Percentiles rank a stretch among this genome's conserved stretches.
Conservation (phyloP, 2,113 vertebrate genomes). For the Oncorhynchus mykiss region DNA sequence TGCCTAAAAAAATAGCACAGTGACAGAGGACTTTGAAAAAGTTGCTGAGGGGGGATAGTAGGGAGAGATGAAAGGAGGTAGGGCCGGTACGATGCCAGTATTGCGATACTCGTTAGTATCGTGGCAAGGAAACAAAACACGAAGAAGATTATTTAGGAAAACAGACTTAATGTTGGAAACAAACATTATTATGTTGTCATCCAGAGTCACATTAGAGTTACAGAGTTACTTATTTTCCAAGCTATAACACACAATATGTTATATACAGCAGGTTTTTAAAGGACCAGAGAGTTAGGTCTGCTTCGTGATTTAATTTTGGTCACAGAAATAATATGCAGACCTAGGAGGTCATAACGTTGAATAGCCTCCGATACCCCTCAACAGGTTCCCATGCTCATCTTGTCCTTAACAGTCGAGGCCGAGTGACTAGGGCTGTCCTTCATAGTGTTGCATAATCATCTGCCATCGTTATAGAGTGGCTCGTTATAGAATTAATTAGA, state of each 20-base stretch:
- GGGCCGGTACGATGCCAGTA: too few species aligned
- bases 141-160: too few species aligned
- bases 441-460: constrained; percentile 46
- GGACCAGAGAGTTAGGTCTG: too few species aligned
- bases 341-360: not conserved
- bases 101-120: too few species aligned
- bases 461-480: constrained; percentile 40
- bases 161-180: too few species aligned
- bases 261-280: too few species aligned
- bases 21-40: constrained; percentile 36
- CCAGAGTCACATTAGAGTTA: too few species aligned
- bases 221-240: too few species aligned
- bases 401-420: constrained; percentile 2
- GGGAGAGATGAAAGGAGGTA: not conserved
- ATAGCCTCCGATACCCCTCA: constrained; percentile 19
- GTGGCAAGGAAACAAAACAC: not conserved
- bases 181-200: too few species aligned
- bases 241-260: too few species aligned
- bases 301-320: too few species aligned
- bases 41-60: constrained; percentile 20
- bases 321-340: not conserved
- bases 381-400: constrained; percentile 15
- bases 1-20: constrained; percentile 60
- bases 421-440: constrained; percentile 26
- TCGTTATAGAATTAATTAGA: constrained; percentile 68